phyloP scores from a whole-genome alignment of 2,888 invertebrate genomes.

The Pseudococcus longispinus region DNA sequence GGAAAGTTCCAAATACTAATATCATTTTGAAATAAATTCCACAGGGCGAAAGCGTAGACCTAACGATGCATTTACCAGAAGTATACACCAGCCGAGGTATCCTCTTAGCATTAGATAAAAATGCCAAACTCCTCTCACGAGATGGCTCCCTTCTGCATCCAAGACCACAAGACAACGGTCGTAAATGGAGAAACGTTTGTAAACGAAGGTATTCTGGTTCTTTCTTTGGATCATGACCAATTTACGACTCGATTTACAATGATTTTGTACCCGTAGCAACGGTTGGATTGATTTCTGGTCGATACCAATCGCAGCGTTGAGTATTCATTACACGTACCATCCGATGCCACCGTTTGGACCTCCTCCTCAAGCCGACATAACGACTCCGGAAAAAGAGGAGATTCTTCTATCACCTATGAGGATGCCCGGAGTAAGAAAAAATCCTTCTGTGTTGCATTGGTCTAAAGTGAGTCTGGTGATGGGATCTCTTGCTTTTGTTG shows the following conservation, averaged over 20 bases:
- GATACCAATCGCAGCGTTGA: slow-evolving; percentile 90
- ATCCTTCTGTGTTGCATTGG: slow-evolving; percentile 73
- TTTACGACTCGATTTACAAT: neutral
- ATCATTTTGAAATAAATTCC: neutral
- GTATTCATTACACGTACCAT: slow-evolving; percentile 90
- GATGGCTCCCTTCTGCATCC: slow-evolving; percentile 68
- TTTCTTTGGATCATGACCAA: neutral
- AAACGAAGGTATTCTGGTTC: slow-evolving; percentile 65
- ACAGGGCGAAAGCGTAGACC: slow-evolving; percentile 85
- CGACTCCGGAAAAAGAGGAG: slow-evolving; percentile 94
- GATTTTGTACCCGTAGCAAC: slow-evolving; percentile 60
- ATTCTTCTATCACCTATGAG: slow-evolving; percentile 89
- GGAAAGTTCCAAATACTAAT: too few species aligned
- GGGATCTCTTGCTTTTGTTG: neutral
- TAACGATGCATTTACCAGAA: slow-evolving; percentile 89
- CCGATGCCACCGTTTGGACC: slow-evolving; percentile 89
- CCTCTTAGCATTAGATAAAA: slow-evolving; percentile 83
- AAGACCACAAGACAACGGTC: slow-evolving; percentile 64
- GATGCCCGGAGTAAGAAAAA: slow-evolving; percentile 80
- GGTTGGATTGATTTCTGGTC: slow-evolving; percentile 98
- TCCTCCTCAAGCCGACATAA: slow-evolving; percentile 87
- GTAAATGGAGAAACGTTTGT: slow-evolving; percentile 85
- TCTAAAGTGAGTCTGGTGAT: slow-evolving; percentile 60
- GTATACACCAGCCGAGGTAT: slow-evolving; percentile 86
- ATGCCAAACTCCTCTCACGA: slow-evolving; percentile 83